Conservation (phyloP, 2,113 vertebrate genomes). For the Deroptyus accipitrinus region DNA sequence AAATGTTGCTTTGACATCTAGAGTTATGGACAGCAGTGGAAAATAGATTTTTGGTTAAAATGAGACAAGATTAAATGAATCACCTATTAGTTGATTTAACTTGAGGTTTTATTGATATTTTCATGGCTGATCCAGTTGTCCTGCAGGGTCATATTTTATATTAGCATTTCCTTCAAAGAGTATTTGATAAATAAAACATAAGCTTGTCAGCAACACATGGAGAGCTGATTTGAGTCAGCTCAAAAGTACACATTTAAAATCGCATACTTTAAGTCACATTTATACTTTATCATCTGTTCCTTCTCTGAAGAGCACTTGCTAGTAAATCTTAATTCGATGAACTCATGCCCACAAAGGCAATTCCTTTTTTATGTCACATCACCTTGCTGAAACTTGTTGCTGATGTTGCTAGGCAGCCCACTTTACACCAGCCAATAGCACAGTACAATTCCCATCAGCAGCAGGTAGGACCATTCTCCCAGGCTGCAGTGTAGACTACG, state of each 20-base stretch:
- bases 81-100: not conserved
- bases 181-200: not conserved
- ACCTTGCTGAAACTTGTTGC: conserved; percentile 32
- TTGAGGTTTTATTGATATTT: not conserved
- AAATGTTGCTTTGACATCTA: not conserved
- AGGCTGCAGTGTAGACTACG: too few species aligned
- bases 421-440: conserved; percentile 54
- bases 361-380: not conserved
- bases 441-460: not conserved
- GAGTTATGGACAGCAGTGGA: not conserved
- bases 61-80: not conserved
- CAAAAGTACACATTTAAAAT: not conserved
- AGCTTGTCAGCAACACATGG: not conserved
- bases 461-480: too few species aligned
- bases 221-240: not conserved
- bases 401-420: conserved; percentile 57
- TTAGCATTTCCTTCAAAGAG: not conserved
- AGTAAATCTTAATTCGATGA: not conserved
- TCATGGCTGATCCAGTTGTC: not conserved
- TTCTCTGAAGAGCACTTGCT: not conserved
- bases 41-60: not conserved
- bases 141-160: not conserved
- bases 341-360: not conserved
- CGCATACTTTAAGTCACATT: not conserved
- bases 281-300: not conserved